A percentile compares a stretch with the other conserved stretches of the same genome.
Conservation (phyloP, 1,140 invertebrate species). For the Drosophila azteca region DNA sequence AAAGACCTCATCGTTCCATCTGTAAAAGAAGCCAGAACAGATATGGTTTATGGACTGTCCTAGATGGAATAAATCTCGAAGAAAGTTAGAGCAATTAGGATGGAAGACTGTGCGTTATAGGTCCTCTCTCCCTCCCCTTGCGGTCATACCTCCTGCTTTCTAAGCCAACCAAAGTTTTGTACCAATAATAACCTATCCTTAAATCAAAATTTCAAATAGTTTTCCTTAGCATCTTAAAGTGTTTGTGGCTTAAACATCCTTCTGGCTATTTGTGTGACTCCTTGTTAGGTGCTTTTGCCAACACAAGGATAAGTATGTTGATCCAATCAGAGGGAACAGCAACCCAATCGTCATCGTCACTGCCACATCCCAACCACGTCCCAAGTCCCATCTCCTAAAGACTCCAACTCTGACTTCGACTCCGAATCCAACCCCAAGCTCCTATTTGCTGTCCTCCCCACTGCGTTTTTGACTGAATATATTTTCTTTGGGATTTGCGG, state of each 20-base stretch:
- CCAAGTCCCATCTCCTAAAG: conserved; percentile 1
- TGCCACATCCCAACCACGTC: not conserved
- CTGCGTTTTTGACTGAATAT: conserved; percentile 19
- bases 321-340: conserved; percentile 33
- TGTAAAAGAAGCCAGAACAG: no score
- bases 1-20: no score
- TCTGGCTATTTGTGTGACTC: conserved; percentile 17
- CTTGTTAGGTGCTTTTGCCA: conserved; percentile 33
- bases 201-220: conserved; percentile 22
- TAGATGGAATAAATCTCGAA: no score
- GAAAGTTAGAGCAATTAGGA: no score
- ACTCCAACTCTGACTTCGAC: not conserved
- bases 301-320: conserved; percentile 41
- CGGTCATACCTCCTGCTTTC: no score
- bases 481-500: conserved; percentile 33
- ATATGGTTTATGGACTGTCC: no score
- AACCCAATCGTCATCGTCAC: conserved; percentile 25
- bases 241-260: conserved; percentile 3
- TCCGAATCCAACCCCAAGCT: no score
- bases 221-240: conserved; percentile 25
- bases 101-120: no score
- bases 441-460: no score
- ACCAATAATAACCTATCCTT: no score
- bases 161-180: no score
- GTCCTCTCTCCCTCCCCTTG: no score